These are phyloP conservation scores for Hylyphantes graminicola DNA, from an alignment of 1,140 invertebrate species.

Conservation along the genomic window DNA sequence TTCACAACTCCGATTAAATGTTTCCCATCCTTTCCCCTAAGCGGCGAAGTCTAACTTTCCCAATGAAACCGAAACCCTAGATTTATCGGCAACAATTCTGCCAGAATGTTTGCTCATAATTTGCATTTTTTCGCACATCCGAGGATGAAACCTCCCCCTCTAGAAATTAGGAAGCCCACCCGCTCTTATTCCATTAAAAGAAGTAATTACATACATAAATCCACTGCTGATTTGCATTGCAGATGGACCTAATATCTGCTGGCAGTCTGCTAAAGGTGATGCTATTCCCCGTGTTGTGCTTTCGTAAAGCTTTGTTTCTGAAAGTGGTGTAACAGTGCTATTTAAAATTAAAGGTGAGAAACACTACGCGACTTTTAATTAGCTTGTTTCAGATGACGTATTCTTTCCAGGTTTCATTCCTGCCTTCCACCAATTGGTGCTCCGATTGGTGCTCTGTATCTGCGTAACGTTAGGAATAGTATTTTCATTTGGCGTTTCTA, in stretches of 20 bases:
- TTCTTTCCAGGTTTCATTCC: no score
- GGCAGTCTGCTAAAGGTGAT: slow-evolving; percentile 29
- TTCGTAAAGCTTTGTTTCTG: no score
- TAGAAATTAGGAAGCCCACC: slow-evolving; percentile 57
- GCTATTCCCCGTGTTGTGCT: neutral
- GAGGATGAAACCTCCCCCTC: neutral
- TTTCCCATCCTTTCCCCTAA: neutral
- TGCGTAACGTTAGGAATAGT: no score
- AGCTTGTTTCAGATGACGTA: no score
- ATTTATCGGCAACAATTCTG: slow-evolving; percentile 58
- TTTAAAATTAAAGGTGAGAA: no score
- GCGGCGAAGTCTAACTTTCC: slow-evolving; percentile 9
- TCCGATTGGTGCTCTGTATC: no score
- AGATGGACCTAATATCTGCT: slow-evolving; percentile 21
- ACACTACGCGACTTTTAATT: no score
- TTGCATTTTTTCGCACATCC: slow-evolving; percentile 53
- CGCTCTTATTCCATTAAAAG: slow-evolving; percentile 60
- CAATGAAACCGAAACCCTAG: neutral
- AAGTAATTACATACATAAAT: slow-evolving; percentile 60
- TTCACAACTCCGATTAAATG: no score
- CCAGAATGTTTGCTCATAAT: slow-evolving; percentile 57
- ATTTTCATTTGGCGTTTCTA: no score
- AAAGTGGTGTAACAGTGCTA: no score
- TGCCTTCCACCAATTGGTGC: no score
- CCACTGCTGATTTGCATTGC: slow-evolving; percentile 57